Evolutionary conservation across 2,888 invertebrate species (phyloP).

Genomic region (Sylvicola fuscatus): DNA sequence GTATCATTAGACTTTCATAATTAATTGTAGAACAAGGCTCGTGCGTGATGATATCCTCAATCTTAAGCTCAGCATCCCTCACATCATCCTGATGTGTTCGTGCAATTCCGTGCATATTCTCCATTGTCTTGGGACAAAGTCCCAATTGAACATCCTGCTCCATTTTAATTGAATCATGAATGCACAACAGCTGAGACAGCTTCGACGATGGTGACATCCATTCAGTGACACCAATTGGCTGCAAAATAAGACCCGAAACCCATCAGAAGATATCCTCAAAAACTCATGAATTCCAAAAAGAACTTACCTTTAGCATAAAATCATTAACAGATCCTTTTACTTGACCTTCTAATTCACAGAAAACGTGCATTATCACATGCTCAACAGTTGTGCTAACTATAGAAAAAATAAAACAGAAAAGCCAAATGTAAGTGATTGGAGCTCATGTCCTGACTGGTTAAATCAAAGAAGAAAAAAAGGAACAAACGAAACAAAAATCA

Average conservation of each 20-base stretch:
- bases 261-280: no score
- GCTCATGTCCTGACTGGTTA: not conserved
- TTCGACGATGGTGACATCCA: slow-evolving; percentile 68
- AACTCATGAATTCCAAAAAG: not conserved
- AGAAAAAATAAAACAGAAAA: slow-evolving; percentile 15
- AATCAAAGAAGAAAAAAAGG: slow-evolving; percentile 5
- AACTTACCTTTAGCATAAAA: slow-evolving; percentile 37
- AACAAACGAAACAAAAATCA: slow-evolving; percentile 2
- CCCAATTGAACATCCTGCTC: slow-evolving; percentile 67
- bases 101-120: slow-evolving; percentile 46
- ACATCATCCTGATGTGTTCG: slow-evolving; percentile 68
- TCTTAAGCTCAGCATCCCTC: slow-evolving; percentile 45
- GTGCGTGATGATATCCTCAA: slow-evolving; percentile 62
- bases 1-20: slow-evolving; percentile 65
- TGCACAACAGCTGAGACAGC: slow-evolving; percentile 78
- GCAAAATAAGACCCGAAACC: slow-evolving; percentile 3
- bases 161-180: slow-evolving; percentile 80
- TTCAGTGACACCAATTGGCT: slow-evolving; percentile 59
- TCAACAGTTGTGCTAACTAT: slow-evolving; percentile 71
- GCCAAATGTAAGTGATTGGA: slow-evolving; percentile 1
- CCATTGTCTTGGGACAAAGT: slow-evolving; percentile 40
- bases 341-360: slow-evolving; percentile 59
- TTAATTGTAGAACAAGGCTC: slow-evolving; percentile 54
- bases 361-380: slow-evolving; percentile 66
- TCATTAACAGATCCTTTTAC: slow-evolving; percentile 41